These are phyloP conservation scores for Lamprologus sp. DNA, from an alignment of 2,113 vertebrate genomes.

Conservation along the genomic window DNA sequence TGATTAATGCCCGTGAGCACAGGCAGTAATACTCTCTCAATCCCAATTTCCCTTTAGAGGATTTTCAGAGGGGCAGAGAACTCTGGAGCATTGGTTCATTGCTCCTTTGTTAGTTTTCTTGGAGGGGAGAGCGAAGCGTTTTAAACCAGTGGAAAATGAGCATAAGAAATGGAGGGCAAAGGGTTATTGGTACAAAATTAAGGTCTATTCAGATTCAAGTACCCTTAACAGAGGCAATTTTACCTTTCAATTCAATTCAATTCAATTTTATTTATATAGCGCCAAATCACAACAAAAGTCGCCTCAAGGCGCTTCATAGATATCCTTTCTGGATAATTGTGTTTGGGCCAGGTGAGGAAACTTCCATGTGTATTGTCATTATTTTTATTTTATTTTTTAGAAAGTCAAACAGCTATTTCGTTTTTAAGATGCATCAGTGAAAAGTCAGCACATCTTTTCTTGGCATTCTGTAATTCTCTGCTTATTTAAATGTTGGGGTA, in stretches of 20 bases:
- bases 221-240: not conserved
- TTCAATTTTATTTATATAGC: no score
- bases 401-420: not conserved
- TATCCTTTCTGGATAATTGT: not conserved
- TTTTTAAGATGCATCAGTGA: not conserved
- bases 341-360: not conserved
- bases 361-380: not conserved
- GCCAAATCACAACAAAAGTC: no score
- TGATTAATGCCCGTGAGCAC: slow-evolving; percentile 50
- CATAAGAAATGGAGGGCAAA: not conserved
- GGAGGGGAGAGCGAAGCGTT: not conserved
- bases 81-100: slow-evolving; percentile 5
- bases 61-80: not conserved
- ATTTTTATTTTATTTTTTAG: not conserved
- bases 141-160: not conserved
- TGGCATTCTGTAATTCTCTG: not conserved
- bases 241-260: not conserved
- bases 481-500: not conserved
- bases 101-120: not conserved
- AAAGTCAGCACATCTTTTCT: not conserved
- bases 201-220: not conserved
- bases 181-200: slow-evolving; percentile 4
- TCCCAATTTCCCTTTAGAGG: slow-evolving; percentile 34
- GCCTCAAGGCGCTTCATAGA: no score
- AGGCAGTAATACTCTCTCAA: slow-evolving; percentile 34